phyloP scores from a whole-genome alignment of 30 jellyfish, hydroid and myxozoan genomes.

The Nemopilema nomurai region DNA sequence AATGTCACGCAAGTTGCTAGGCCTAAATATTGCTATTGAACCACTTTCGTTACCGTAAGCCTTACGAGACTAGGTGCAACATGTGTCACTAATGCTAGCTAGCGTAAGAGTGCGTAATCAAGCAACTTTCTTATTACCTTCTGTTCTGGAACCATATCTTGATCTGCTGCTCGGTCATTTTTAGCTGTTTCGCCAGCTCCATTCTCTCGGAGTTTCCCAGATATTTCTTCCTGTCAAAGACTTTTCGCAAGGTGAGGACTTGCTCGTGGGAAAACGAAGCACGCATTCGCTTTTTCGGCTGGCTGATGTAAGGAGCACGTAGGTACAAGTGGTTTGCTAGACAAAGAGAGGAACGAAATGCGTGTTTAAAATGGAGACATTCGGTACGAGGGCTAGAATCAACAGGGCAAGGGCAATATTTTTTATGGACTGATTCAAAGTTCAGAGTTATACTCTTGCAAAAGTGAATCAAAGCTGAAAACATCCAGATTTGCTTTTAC shows the following conservation, averaged over 20 bases:
- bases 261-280: constrained; percentile 63
- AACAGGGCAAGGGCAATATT: neutral
- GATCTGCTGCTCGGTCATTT: constrained; percentile 59
- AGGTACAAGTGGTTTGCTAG: constrained; percentile 30
- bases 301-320: constrained; percentile 12
- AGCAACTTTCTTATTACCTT: constrained; percentile 6
- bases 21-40: too few species aligned
- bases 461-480: too few species aligned
- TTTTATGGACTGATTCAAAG: too few species aligned
- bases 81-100: too few species aligned
- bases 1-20: too few species aligned
- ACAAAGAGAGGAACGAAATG: neutral
- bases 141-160: constrained; percentile 65
- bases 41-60: too few species aligned
- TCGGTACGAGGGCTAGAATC: neutral
- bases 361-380: neutral
- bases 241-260: constrained; percentile 46
- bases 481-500: too few species aligned
- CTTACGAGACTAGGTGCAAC: too few species aligned
- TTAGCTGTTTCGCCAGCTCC: constrained; percentile 51
- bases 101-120: too few species aligned
- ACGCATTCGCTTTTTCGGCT: constrained; percentile 47
- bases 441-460: too few species aligned
- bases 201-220: constrained; percentile 39
- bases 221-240: constrained; percentile 40